Base-by-base conservation (phyloP, 1,140 invertebrate species). In the Cydia fagiglandana region DNA sequence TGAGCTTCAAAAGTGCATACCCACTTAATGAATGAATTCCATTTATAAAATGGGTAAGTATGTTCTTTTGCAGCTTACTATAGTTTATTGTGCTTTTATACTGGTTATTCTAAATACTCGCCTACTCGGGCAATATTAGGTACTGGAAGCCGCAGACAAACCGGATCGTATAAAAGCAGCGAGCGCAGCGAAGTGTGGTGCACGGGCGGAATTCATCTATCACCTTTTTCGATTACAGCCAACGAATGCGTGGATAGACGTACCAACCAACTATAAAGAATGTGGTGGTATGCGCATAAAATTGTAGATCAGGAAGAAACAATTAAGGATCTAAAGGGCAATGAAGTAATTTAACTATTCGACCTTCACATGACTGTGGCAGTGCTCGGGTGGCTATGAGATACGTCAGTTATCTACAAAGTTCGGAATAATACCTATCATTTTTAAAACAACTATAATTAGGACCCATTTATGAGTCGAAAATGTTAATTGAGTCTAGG, bases 161-260 rank as follows among this genome's bases (percentile, higher is more conserved):
- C n/a, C n/a, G n/a, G 30, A 70, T 70, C 30, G 7, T 34, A 38
- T 66, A 66, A 66, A 66, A 34, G 64, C 34, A 24, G 64, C 30
- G 64, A n/a, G 6, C 24, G 66, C 34, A 70, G 0, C 34, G 34
- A 10, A 38, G 66, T 41, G 66, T 41, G 38, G 66, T 41, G 30
- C 66, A 41, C 66, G 66, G 7, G 30, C 28, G 34, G 34, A 5
- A 45, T 70, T 17, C 34, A 70, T 70, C 38, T 70, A 38, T 70
- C 66, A 70, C 38, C 38, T 34, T 41, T 41, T 70, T 70, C 34
- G 66, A 70, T 70, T 38, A 70, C 34, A 70, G 30, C 64, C 64
- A 17, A 68, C 30, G 66, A 70, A 70, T 38, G 66, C 66, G 66
- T 70, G 66, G 10, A 34, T 34, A 41, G n/a, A 10, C 34, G n/a